Percentiles rank a stretch among this genome's conserved stretches.
Evolutionary conservation across 1,140 invertebrate genomes (phyloP).

Genomic region (Drosophila tsacasi): DNA sequence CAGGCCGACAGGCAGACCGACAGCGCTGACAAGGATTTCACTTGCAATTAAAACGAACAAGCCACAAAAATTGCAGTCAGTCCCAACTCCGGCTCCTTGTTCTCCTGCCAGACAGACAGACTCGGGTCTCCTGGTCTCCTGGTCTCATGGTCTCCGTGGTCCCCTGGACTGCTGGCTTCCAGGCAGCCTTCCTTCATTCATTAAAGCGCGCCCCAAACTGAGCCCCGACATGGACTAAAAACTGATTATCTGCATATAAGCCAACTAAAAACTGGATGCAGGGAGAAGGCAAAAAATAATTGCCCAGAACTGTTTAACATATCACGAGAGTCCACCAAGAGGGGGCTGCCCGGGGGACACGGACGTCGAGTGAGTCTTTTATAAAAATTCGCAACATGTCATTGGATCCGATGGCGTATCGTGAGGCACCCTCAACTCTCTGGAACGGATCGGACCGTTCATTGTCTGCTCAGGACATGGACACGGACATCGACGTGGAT

Average conservation of each 20-base stretch:
- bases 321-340: constrained; percentile 44
- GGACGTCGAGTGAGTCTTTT: constrained; percentile 75
- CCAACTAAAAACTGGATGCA: constrained; percentile 74
- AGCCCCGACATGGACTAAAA: constrained; percentile 75
- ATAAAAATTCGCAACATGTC: constrained; percentile 84
- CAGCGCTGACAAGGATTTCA: constrained; percentile 79
- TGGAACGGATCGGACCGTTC: constrained; percentile 22
- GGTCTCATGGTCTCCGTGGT: constrained; percentile 1
- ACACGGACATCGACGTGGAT: constrained; percentile 54
- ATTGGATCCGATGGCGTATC: constrained; percentile 61
- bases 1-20: constrained; percentile 32
- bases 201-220: constrained; percentile 73
- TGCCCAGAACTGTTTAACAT: constrained; percentile 84
- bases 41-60: constrained; percentile 84
- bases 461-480: constrained; percentile 61
- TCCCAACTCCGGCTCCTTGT: constrained; percentile 17
- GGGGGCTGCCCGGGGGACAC: neutral
- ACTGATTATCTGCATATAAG: constrained; percentile 81
- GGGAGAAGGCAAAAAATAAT: constrained; percentile 70
- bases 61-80: constrained; percentile 71
- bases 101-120: constrained; percentile 45
- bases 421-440: constrained; percentile 64
- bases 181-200: constrained; percentile 72
- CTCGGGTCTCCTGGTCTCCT: constrained; percentile 9
- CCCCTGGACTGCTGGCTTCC: constrained; percentile 8